These are phyloP conservation scores for Nomada ferruginata DNA, from an alignment of 2,888 invertebrate species.

Conservation along the genomic window DNA sequence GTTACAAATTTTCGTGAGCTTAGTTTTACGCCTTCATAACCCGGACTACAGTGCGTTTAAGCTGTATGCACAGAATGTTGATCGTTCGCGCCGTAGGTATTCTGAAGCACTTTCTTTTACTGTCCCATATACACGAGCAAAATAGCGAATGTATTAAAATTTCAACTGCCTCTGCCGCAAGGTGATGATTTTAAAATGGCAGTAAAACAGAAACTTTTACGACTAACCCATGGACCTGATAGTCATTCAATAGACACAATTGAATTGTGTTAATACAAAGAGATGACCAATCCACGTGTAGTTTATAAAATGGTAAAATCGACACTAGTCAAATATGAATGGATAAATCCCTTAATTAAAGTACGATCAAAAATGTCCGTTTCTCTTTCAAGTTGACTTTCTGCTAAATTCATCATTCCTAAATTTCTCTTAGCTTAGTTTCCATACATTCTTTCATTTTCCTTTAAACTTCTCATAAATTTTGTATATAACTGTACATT, in stretches of 20 bases:
- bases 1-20: slow-evolving; percentile 1
- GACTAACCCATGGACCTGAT: not conserved
- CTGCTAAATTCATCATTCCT: too few relatives aligned
- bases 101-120: slow-evolving; percentile 24
- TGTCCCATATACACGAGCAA: not conserved
- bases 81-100: slow-evolving; percentile 28
- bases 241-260: not conserved
- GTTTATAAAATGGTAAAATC: too few relatives aligned
- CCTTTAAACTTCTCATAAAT: too few relatives aligned
- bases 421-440: too few relatives aligned
- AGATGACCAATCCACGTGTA: too few relatives aligned
- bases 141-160: slow-evolving; percentile 29
- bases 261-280: not conserved
- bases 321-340: too few relatives aligned
- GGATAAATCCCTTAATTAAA: too few relatives aligned
- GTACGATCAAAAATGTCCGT: too few relatives aligned
- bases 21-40: slow-evolving; percentile 15
- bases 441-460: too few relatives aligned
- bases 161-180: slow-evolving; percentile 1
- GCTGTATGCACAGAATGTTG: slow-evolving; percentile 10
- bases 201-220: slow-evolving; percentile 20
- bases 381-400: too few relatives aligned
- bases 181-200: slow-evolving; percentile 11
- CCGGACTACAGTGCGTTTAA: not conserved
- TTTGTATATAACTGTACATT: too few relatives aligned